A percentile compares a stretch with the other conserved stretches of the same genome.
phyloP scores from a whole-genome alignment of 37 sponge, comb jelly and placozoan species.

The Lycopodina hypogea region DNA sequence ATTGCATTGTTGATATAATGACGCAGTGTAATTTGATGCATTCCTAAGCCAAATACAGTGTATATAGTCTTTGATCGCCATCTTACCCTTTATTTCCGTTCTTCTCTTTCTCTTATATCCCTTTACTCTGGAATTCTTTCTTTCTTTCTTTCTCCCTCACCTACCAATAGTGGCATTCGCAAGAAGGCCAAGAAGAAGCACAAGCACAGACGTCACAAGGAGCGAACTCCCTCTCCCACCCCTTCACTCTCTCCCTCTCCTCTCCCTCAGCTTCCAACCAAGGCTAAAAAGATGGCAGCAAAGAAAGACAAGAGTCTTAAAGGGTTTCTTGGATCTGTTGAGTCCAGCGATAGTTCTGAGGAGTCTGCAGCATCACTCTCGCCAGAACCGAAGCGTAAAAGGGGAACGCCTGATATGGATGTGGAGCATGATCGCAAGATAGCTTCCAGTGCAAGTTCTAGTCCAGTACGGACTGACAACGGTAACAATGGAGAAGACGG shows the following conservation, averaged over 20 bases:
- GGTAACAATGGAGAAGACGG: background rate
- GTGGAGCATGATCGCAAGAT: background rate
- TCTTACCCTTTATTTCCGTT: no score
- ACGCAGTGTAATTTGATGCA: no score
- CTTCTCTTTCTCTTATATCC: no score
- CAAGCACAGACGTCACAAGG: constrained; percentile 27
- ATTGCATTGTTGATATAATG: no score
- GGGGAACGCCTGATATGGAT: background rate
- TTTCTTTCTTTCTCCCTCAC: no score
- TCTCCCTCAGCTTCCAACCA: background rate
- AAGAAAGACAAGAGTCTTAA: background rate
- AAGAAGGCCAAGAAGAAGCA: constrained; percentile 43
- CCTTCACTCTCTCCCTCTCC: constrained; percentile 32
- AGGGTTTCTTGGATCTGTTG: background rate
- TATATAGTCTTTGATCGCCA: no score
- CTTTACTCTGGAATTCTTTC: no score
- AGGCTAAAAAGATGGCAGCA: background rate
- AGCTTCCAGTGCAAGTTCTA: background rate
- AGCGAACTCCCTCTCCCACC: constrained; percentile 35
- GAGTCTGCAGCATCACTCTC: background rate
- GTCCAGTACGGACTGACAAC: background rate
- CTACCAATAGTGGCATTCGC: background rate
- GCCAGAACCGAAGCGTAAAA: background rate
- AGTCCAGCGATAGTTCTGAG: background rate
- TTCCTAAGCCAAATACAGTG: no score